These are phyloP conservation scores for Edolisoma coerulescens DNA, from an alignment of 2,113 vertebrate species.

Conservation along the genomic window DNA sequence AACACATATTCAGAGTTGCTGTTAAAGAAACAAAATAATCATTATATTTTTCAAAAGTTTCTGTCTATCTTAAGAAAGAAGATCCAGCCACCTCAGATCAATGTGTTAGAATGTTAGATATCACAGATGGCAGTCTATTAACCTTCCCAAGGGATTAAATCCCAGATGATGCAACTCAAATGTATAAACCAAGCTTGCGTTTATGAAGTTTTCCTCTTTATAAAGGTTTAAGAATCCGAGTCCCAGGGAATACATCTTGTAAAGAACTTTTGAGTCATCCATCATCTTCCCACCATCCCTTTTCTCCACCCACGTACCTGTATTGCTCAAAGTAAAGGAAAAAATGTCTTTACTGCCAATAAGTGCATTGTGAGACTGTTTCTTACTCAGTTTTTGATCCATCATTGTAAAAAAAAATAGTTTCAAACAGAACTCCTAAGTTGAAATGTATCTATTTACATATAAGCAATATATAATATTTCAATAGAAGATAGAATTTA, in stretches of 20 bases:
- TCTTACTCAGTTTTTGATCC: neutral
- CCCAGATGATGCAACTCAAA: conserved; percentile 10
- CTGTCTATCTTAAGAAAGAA: neutral
- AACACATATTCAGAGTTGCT: neutral
- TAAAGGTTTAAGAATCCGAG: conserved; percentile 1
- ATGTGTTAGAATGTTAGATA: neutral
- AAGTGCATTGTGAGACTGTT: neutral
- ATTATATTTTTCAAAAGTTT: neutral
- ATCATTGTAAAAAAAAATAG: neutral
- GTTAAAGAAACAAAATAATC: neutral
- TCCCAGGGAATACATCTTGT: conserved; percentile 20
- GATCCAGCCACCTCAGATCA: neutral
- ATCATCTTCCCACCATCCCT: conserved; percentile 54
- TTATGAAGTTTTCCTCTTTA: conserved; percentile 10
- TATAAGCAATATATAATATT: neutral
- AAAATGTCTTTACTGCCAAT: conserved; percentile 20
- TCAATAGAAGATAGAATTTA: neutral
- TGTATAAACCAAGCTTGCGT: neutral
- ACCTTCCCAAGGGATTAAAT: conserved; percentile 26
- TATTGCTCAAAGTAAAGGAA: conserved; percentile 18
- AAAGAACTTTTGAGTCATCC: conserved; percentile 57
- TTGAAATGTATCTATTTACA: neutral
- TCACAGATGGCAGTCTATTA: conserved; percentile 44
- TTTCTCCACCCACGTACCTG: conserved; percentile 44
- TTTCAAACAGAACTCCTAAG: neutral